These are phyloP conservation scores for Chromis chromis DNA, from an alignment of 2,797 vertebrate genomes.

Conservation along the genomic window DNA sequence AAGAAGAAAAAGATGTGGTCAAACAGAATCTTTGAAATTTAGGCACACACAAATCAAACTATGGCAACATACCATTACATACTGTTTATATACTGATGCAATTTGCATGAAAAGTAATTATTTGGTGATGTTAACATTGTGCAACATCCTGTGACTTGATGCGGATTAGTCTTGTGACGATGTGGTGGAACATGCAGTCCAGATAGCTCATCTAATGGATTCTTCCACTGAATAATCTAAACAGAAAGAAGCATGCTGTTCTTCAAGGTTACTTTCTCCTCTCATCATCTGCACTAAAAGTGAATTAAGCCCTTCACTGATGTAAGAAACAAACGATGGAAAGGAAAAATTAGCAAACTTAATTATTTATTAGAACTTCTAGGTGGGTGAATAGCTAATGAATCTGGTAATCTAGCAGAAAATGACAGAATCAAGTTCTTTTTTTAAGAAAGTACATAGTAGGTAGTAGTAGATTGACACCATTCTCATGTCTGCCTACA, in stretches of 20 bases:
- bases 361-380: neutral
- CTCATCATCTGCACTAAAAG: neutral
- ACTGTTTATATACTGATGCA: neutral
- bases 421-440: neutral
- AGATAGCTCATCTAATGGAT: conserved; percentile 44
- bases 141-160: conserved; percentile 42
- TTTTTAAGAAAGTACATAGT: too few relatives aligned
- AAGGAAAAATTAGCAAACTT: neutral
- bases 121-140: neutral
- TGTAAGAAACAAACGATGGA: neutral
- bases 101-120: neutral
- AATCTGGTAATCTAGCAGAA: neutral
- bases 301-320: conserved; percentile 11
- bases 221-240: conserved; percentile 32
- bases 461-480: neutral
- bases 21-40: neutral
- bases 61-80: neutral
- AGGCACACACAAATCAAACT: neutral
- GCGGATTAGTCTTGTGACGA: conserved; percentile 37
- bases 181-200: conserved; percentile 11
- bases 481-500: neutral
- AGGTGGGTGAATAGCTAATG: neutral
- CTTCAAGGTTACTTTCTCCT: conserved; percentile 9
- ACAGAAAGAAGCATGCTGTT: conserved; percentile 30
- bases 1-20: neutral